These are phyloP conservation scores for Dolichomitus sp. DNA, from an alignment of 2,888 invertebrate genomes.

Conservation along the genomic window DNA sequence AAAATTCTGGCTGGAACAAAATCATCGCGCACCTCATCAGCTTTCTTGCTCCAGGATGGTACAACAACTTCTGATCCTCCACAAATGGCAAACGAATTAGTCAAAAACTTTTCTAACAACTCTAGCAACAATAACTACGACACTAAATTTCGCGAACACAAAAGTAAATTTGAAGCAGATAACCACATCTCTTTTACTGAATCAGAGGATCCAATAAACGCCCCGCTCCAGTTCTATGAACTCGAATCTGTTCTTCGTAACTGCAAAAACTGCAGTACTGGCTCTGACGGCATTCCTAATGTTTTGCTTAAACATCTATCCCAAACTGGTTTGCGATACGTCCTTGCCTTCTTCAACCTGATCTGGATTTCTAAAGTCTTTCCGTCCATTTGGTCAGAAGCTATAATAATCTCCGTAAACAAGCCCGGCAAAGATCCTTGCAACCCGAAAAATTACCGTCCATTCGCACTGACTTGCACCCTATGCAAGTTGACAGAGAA, in stretches of 20 bases:
- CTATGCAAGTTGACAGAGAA: conserved; percentile 49
- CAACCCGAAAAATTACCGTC: conserved; percentile 43
- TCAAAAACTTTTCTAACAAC: conserved; percentile 34
- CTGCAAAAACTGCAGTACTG: conserved; percentile 38
- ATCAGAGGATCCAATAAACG: background rate
- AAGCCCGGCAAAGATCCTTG: conserved; percentile 47
- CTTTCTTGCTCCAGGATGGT: background rate
- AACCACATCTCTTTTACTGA: background rate
- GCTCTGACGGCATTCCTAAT: conserved; percentile 46
- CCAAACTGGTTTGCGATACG: conserved; percentile 14
- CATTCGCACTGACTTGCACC: conserved; percentile 5
- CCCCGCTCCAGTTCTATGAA: background rate
- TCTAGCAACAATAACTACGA: conserved; percentile 37
- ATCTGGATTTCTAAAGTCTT: conserved; percentile 46
- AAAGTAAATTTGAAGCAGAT: conserved; percentile 15
- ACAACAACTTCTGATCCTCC: background rate
- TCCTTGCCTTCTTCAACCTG: conserved; percentile 27
- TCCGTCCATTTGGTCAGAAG: conserved; percentile 41
- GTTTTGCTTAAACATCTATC: conserved; percentile 41
- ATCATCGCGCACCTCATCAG: background rate
- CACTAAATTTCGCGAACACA: conserved; percentile 4
- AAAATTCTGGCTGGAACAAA: background rate
- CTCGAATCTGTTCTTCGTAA: conserved; percentile 4
- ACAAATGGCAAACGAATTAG: conserved; percentile 31
- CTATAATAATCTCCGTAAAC: conserved; percentile 44